Evolutionary conservation across 2,797 vertebrate genomes (phyloP).

Genomic region (Typhlichthys subterraneus): DNA sequence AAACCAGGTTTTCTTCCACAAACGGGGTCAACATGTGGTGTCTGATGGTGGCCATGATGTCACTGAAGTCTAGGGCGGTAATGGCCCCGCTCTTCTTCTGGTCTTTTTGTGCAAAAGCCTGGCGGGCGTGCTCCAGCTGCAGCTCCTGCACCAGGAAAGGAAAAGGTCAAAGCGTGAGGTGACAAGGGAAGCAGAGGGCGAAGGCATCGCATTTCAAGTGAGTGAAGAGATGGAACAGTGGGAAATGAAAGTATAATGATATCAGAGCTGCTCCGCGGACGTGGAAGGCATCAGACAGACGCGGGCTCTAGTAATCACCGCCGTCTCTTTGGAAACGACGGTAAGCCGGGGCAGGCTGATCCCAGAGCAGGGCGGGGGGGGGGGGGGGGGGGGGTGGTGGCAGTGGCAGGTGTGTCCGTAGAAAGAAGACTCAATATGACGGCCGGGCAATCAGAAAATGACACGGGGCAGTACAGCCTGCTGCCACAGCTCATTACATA

Average conservation of each 20-base stretch:
- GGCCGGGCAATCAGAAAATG: slow-evolving; percentile 76
- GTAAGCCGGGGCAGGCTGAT: slow-evolving; percentile 76
- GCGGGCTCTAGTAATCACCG: slow-evolving; percentile 63
- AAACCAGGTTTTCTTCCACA: slow-evolving; percentile 97
- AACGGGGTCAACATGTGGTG: slow-evolving; percentile 95
- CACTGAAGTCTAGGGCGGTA: slow-evolving; percentile 92
- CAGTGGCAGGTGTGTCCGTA: slow-evolving; percentile 75
- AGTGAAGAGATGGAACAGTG: slow-evolving; percentile 36
- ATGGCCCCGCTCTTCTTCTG: slow-evolving; percentile 92
- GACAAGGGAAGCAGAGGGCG: slow-evolving; percentile 40
- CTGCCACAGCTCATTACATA: slow-evolving; percentile 72
- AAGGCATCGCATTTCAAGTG: slow-evolving; percentile 35
- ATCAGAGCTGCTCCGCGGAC: slow-evolving; percentile 44
- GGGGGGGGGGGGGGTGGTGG: slow-evolving; percentile 29
- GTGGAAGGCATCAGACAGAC: slow-evolving; percentile 66
- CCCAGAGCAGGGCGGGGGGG: slow-evolving; percentile 39
- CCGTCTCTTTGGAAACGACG: slow-evolving; percentile 68
- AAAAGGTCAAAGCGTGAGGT: slow-evolving; percentile 35
- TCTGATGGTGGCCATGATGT: slow-evolving; percentile 97
- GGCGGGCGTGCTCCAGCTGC: slow-evolving; percentile 92
- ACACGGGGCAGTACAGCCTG: slow-evolving; percentile 62
- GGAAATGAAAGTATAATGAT: slow-evolving; percentile 40
- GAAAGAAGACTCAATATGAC: slow-evolving; percentile 74
- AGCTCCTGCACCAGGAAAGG: slow-evolving; percentile 80
- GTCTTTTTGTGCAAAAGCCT: slow-evolving; percentile 95